Conservation (phyloP, 2,888 invertebrate genomes). For the Lochmaea capreae region DNA sequence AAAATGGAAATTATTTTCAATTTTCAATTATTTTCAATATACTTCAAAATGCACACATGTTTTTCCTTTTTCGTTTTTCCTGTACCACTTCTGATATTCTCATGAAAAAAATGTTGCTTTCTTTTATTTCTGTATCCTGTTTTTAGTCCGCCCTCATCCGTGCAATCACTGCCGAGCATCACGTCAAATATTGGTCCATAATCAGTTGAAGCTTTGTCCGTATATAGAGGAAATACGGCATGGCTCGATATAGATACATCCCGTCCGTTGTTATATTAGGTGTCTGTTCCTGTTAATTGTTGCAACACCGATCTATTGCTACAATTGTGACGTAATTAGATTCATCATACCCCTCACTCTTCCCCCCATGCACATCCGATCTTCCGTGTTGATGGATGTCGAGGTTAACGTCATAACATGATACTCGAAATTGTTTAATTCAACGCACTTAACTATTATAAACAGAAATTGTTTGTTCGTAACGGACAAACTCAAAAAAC, state of each 20-base stretch:
- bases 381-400: constrained; percentile 2
- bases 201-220: constrained; percentile 23
- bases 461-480: too few species aligned
- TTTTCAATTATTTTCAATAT: too few species aligned
- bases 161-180: constrained; percentile 12
- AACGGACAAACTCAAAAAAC: too few species aligned
- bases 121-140: background rate
- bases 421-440: background rate
- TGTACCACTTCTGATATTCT: background rate
- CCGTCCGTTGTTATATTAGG: constrained; percentile 44
- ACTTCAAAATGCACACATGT: too few species aligned
- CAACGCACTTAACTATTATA: background rate
- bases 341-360: constrained; percentile 42
- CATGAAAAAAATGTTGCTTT: background rate
- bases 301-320: constrained; percentile 47
- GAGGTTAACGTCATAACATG: constrained; percentile 4
- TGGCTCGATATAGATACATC: constrained; percentile 35
- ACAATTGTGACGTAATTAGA: constrained; percentile 55
- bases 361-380: constrained; percentile 12
- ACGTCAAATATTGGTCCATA: constrained; percentile 23
- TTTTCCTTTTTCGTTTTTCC: too few species aligned
- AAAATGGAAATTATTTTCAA: too few species aligned
- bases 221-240: constrained; percentile 29
- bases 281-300: constrained; percentile 54
- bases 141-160: background rate